Evolutionary conservation across 2,113 vertebrate genomes (phyloP), one percentile per base, ranked within the genome.

Genomic region (Burhinus bistriatus): DNA sequence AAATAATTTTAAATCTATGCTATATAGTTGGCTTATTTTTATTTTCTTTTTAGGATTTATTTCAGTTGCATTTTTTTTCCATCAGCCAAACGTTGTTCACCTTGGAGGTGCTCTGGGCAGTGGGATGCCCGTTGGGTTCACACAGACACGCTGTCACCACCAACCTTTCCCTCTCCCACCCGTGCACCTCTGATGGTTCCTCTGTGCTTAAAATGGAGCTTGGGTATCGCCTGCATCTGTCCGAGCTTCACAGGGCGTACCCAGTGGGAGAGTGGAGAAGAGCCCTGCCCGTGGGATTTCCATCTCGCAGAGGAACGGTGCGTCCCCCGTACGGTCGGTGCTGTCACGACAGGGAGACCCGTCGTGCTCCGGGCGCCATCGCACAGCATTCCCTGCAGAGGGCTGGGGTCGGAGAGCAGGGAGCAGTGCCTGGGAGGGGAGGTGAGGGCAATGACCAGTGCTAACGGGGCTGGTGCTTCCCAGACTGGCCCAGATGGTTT

Each of bases 161-260:
- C 84, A 64, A 42, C 4, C 17, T 26, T 54, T 59, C 58, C 80
- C 71, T 44, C 11, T 58, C 38, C 59, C 54, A 9, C 27, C 64
- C 9, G 3, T 52, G 11, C 3, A 9, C 16, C 23, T 17, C 45
- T 13, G 23, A 29, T 11, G 36, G 51, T n/a, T 44, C 36, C 45
- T 13, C 14, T 20, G 7, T 18, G 36, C 57, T 61, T 5, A 4
- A 6, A 25, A 1, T 12, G 58, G 64, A 83, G 30, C 42, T 51
- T 26, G 1, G 1, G 0, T 1, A 2, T 21, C 11, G 2, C 15
- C 23, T 8, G 15, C 2, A 1, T 5, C 47, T 10, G 12, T 15
- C 38, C 45, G 69, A 2, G 38, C 34, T 15, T 29, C 14, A 42
- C 11, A 8, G 40, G 87, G 64, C 1, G 47, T 22, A 49, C 47